Evolutionary conservation across 2,113 vertebrate species (phyloP).

Genomic region (Cricetomys ansorgei): DNA sequence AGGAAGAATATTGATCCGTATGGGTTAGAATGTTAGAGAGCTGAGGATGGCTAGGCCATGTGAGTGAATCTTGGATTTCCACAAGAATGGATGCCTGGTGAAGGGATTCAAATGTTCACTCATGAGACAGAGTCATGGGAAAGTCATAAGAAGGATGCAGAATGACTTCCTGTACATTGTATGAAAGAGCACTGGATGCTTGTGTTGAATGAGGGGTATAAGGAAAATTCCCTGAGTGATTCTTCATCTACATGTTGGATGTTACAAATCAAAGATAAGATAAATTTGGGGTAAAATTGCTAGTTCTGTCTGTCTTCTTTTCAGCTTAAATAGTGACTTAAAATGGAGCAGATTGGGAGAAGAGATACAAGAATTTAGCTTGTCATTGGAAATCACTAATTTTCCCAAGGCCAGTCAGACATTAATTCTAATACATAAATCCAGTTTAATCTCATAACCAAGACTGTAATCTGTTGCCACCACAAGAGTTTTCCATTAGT

Average conservation of each 20-base stretch:
- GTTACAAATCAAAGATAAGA: neutral
- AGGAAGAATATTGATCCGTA: neutral
- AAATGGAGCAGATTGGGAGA: neutral
- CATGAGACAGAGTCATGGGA: neutral
- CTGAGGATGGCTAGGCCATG: neutral
- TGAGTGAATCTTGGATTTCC: neutral
- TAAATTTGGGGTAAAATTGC: neutral
- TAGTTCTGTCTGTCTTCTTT: neutral
- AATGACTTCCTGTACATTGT: neutral
- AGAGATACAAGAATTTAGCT: neutral
- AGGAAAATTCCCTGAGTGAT: neutral
- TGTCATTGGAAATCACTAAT: neutral
- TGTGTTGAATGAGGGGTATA: neutral
- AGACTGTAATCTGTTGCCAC: neutral
- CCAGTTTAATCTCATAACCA: neutral
- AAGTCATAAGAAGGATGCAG: neutral
- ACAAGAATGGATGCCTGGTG: neutral
- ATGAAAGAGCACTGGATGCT: neutral
- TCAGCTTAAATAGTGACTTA: neutral
- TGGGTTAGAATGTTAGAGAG: neutral
- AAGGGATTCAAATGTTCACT: neutral
- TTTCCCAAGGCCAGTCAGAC: neutral
- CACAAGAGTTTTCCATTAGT: neutral
- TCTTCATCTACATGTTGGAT: neutral
- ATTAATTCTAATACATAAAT: neutral